Evolutionary conservation across 1,140 invertebrate genomes (phyloP).

Genomic region (Zaprionus vittiger): DNA sequence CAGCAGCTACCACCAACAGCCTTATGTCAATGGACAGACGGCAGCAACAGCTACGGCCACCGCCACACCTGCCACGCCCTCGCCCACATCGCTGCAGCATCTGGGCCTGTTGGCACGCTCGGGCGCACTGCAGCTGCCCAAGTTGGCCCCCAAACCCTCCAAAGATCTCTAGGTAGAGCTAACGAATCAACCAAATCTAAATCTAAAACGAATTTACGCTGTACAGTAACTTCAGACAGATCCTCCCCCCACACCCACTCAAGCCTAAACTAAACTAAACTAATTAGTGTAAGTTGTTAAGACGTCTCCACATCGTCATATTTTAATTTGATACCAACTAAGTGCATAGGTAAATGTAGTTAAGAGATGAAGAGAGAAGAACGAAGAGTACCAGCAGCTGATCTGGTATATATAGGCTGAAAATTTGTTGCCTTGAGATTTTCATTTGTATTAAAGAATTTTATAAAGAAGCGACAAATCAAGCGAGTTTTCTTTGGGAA

Average conservation of each 20-base stretch:
- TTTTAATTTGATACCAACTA: background rate
- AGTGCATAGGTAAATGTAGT: background rate
- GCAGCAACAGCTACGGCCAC: background rate
- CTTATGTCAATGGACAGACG: slow-evolving; percentile 13
- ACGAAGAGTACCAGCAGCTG: background rate
- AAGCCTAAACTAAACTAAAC: background rate
- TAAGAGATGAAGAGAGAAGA: background rate
- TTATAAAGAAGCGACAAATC: background rate
- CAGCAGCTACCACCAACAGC: background rate
- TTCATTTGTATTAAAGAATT: slow-evolving; percentile 1
- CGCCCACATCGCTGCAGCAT: slow-evolving; percentile 25
- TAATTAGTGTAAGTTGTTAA: slow-evolving; percentile 1
- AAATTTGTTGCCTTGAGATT: background rate
- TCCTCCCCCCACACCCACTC: background rate
- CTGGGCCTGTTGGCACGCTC: slow-evolving; percentile 28
- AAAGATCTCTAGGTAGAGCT: slow-evolving; percentile 36
- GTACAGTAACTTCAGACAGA: background rate
- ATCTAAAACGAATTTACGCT: slow-evolving; percentile 6
- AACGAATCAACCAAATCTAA: background rate
- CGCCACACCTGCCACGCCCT: background rate
- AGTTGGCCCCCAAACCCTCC: slow-evolving; percentile 30
- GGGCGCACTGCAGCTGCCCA: slow-evolving; percentile 49
- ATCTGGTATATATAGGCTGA: background rate
- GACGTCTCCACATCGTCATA: background rate
- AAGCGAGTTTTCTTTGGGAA: background rate